These are phyloP conservation scores for Drosophila maculinotata DNA, from an alignment of 2,888 invertebrate genomes.

Conservation along the genomic window DNA sequence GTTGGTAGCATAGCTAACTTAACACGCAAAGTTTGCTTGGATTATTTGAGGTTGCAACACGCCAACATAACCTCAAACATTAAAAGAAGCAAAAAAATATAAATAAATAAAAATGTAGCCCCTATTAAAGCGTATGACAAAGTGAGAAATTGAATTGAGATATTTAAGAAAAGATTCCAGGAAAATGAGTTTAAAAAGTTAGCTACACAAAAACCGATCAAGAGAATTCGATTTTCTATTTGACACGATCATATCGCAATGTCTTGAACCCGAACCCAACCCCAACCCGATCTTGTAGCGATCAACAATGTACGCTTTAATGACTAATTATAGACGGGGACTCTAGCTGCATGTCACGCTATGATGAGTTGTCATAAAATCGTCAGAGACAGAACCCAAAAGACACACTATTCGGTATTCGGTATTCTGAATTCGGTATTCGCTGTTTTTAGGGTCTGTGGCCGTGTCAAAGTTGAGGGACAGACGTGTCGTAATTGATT, in stretches of 20 bases:
- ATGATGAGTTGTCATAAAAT: constrained; percentile 83
- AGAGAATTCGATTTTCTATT: constrained; percentile 45
- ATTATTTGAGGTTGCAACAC: constrained; percentile 14
- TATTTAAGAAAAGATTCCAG: constrained; percentile 34
- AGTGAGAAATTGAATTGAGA: constrained; percentile 28
- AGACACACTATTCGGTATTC: constrained; percentile 6
- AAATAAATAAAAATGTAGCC: constrained; percentile 36
- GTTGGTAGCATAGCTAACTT: constrained; percentile 67
- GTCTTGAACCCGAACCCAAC: constrained; percentile 25
- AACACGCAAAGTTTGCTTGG: constrained; percentile 50
- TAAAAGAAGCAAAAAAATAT: no score
- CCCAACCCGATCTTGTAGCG: constrained; percentile 35
- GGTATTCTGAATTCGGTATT: constrained; percentile 1
- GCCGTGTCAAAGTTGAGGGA: constrained; percentile 74
- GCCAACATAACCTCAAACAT: constrained; percentile 24
- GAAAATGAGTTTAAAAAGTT: constrained; percentile 57
- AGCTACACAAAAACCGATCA: constrained; percentile 32
- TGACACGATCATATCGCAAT: constrained; percentile 32
- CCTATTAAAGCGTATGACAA: constrained; percentile 62
- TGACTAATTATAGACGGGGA: constrained; percentile 81
- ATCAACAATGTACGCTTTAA: constrained; percentile 81
- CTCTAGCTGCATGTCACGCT: constrained; percentile 71
- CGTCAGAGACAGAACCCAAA: constrained; percentile 49
- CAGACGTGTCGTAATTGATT: constrained; percentile 81
- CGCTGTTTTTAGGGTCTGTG: constrained; percentile 24